These are phyloP conservation scores for Chrysina gloriosa DNA, from an alignment of 2,888 invertebrate species.

Conservation along the genomic window DNA sequence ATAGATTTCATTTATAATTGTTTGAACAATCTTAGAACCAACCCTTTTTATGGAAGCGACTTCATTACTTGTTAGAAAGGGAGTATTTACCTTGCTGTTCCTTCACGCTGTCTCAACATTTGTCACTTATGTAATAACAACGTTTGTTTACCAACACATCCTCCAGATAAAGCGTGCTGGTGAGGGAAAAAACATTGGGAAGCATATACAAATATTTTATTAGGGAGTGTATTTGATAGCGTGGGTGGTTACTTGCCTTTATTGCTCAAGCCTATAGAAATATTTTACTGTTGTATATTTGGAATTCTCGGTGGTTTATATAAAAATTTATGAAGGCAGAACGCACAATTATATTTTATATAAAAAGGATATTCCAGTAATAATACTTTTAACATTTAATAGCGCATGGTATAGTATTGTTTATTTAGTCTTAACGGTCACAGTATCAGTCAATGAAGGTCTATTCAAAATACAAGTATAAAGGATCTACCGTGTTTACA, in stretches of 20 bases:
- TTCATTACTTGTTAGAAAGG: not conserved
- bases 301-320: too few species aligned
- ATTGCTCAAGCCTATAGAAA: not conserved
- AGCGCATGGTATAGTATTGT: too few species aligned
- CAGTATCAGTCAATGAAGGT: too few species aligned
- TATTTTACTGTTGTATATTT: not conserved
- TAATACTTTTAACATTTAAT: too few species aligned
- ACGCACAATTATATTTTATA: too few species aligned
- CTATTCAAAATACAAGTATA: too few species aligned
- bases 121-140: constrained; percentile 9
- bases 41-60: not conserved
- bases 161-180: not conserved
- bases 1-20: not conserved
- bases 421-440: too few species aligned
- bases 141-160: constrained; percentile 9
- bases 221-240: not conserved
- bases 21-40: not conserved
- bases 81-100: not conserved
- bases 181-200: constrained; percentile 8
- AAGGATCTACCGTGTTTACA: too few species aligned
- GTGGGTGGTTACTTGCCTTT: constrained; percentile 3
- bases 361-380: too few species aligned
- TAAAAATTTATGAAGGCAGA: too few species aligned
- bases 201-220: not conserved
- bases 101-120: constrained; percentile 3